Base-by-base conservation (phyloP, 1,140 invertebrate species). In the Ectropis grisescens region DNA sequence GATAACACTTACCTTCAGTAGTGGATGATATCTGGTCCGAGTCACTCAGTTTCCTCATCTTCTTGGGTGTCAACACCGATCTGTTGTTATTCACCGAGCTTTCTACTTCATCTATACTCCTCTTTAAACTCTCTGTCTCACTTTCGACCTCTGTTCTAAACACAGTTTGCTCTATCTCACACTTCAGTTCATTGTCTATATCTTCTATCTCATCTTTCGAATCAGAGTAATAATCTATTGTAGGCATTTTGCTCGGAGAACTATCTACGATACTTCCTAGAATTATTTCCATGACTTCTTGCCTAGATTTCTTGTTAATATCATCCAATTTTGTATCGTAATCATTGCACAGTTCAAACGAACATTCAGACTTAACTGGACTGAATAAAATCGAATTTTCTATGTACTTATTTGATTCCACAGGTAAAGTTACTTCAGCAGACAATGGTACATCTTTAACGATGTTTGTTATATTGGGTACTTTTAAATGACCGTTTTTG, bases 251-350 rank as follows among this genome's bases (percentile, higher is more conserved):
- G 29, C 32, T 56, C 1, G 54, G 45, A 1, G 60, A 56, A 10
- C 60, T 47, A n/a, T 60, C 61, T 30, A 60, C 33, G 6, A 53
- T 47, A 30, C 48, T 62, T 6, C 76, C 76, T 8, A 81, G 54
- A 41, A 81, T 81, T 10, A 81, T 81, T 14, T 81, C 71, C 67
- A 81, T 66, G 11, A 81, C 67, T 51, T 81, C 60, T 35, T 75
- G 62, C 10, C 72, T 46, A 2, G 76, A 78, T 14, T 70, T 66
- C 16, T 62, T 81, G 13, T 64, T 74, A 71, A 78, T 81, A 28
- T 81, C 72, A 40, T 76, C 58, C 46, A 81, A 62, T 47, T 74
- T 81, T 0, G 62, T 55, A 40, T 68, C 64, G 25, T 78, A 81
- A 51, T 81, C 76, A 25, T 52, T 70, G 0, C 64, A 60, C 1